These are phyloP conservation scores for Papilio protenor DNA, from an alignment of 2,888 invertebrate genomes.

Conservation along the genomic window DNA sequence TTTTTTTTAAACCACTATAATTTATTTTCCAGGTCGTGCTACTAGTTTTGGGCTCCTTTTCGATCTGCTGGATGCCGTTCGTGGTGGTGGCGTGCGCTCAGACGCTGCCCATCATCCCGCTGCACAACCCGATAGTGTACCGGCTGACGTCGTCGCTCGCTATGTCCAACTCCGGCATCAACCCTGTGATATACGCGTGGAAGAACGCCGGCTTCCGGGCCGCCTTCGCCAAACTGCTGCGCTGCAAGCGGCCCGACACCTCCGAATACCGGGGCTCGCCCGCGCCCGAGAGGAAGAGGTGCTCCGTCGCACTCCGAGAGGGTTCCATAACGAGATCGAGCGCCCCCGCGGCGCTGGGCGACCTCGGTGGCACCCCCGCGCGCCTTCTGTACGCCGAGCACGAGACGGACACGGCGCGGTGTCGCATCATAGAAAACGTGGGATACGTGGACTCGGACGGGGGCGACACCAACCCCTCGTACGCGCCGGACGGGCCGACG, in stretches of 20 bases:
- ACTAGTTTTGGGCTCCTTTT: constrained; percentile 90
- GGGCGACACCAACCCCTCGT: constrained; percentile 78
- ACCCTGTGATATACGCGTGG: constrained; percentile 94
- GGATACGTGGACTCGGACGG: constrained; percentile 76
- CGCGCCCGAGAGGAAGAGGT: constrained; percentile 81
- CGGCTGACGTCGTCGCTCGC: constrained; percentile 88
- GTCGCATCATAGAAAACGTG: constrained; percentile 81
- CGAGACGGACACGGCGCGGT: constrained; percentile 67
- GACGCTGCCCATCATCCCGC: constrained; percentile 80
- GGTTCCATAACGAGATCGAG: constrained; percentile 74
- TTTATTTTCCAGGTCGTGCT: constrained; percentile 87
- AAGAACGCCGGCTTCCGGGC: constrained; percentile 91
- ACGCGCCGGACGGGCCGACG: constrained; percentile 77
- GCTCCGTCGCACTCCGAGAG: constrained; percentile 78
- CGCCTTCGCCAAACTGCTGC: constrained; percentile 87
- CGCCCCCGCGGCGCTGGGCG: constrained; percentile 66
- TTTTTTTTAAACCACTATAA: background rate
- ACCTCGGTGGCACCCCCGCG: constrained; percentile 74
- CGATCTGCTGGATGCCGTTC: constrained; percentile 92
- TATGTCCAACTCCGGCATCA: constrained; percentile 91
- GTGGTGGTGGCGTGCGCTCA: constrained; percentile 87
- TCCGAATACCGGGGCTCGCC: constrained; percentile 83
- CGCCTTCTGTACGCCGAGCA: constrained; percentile 73
- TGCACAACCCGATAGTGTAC: constrained; percentile 84
- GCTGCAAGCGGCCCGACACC: constrained; percentile 86